Evolutionary conservation across 2,113 vertebrate genomes (phyloP).

Genomic region (Procavia capensis): DNA sequence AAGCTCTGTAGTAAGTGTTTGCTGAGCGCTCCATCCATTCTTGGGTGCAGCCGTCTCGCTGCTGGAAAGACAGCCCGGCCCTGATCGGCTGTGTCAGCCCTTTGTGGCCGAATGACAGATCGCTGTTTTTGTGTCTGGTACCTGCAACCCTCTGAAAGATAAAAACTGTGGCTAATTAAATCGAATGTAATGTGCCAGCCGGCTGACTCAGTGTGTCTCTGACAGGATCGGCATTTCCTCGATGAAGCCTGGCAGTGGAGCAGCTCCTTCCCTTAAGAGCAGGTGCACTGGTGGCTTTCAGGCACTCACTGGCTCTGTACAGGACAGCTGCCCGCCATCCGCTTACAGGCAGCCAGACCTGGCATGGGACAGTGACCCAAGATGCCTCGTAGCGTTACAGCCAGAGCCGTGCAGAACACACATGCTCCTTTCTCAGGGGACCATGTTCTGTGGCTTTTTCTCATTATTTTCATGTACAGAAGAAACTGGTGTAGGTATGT

Average conservation of each 20-base stretch:
- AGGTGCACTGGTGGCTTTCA: background rate
- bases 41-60: background rate
- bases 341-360: background rate
- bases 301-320: background rate
- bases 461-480: constrained; percentile 14
- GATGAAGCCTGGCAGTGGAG: background rate
- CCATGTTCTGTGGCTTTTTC: background rate
- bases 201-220: background rate
- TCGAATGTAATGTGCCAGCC: background rate
- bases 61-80: background rate
- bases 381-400: too few relatives aligned
- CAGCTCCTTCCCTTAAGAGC: background rate
- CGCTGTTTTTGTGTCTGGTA: background rate
- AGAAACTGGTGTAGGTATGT: background rate
- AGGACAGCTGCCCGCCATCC: background rate
- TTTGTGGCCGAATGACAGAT: background rate
- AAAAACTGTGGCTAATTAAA: background rate
- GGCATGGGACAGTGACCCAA: too few relatives aligned
- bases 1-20: background rate
- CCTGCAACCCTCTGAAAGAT: background rate
- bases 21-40: background rate
- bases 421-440: background rate
- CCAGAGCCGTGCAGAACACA: background rate
- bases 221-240: background rate
- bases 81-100: background rate